These are phyloP conservation scores for Psittacus erithacus DNA, from an alignment of 2,113 vertebrate genomes.

Conservation along the genomic window DNA sequence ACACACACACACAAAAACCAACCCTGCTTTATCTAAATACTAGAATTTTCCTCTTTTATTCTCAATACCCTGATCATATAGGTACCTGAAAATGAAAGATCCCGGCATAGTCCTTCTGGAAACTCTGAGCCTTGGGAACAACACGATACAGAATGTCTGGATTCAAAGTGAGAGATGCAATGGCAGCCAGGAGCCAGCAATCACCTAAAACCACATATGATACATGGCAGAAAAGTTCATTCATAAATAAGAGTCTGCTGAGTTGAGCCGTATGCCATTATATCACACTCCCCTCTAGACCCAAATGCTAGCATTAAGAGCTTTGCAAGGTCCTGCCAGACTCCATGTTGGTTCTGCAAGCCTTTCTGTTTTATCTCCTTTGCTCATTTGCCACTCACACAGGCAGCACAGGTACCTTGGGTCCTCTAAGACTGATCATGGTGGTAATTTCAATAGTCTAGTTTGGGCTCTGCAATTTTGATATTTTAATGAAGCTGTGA, in stretches of 20 bases:
- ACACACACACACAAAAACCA: not conserved
- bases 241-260: not conserved
- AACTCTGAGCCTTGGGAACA: conserved; percentile 74
- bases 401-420: not conserved
- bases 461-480: not conserved
- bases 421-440: not conserved
- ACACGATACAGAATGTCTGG: conserved; percentile 67
- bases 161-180: conserved; percentile 79
- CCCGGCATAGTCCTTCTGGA: conserved; percentile 74
- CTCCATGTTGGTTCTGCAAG: not conserved
- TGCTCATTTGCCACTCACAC: not conserved
- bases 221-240: not conserved
- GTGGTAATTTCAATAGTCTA: not conserved
- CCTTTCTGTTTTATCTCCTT: not conserved
- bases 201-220: conserved; percentile 61
- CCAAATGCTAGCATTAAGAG: not conserved
- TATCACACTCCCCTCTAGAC: accelerated
- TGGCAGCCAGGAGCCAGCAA: conserved; percentile 81
- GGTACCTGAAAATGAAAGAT: conserved; percentile 82
- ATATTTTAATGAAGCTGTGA: not conserved
- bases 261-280: not conserved
- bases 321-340: not conserved
- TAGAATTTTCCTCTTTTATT: not conserved
- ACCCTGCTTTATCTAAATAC: not conserved
- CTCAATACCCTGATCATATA: not conserved